Base-by-base conservation (phyloP, 2,888 invertebrate species). In the Ichneumoninae sp. region DNA sequence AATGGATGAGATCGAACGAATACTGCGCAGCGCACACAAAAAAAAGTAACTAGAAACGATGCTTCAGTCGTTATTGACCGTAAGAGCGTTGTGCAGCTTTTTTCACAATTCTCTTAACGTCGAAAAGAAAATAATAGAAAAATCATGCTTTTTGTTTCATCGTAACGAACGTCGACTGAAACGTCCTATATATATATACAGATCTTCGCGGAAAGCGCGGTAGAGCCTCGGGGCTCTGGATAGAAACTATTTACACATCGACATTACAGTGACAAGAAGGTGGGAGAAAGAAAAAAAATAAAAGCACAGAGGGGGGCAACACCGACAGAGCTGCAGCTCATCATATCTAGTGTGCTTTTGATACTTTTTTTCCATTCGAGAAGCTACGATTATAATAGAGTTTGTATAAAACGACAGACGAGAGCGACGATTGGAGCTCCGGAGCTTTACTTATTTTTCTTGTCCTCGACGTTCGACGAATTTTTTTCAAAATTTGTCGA, bases 371-470 rank as follows among this genome's bases (percentile, higher is more conserved):
- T 60, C 5, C 62, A 26, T 65, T 40, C 62, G 62, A 57, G 19
- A 47, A 47, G 13, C 19, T 1, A 33, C 16, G n/a, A 40, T 40
- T 19, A 16, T 6, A 13, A 30, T 60, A 26, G 6, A 75, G 44
- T 33, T 44, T 52, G 47, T 70, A 75, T 40, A 70, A 75, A 79
- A 79, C 40, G 22, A 65, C 26, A 54, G 65, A 62, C 69, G 66
- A 72, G 33, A 66, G 5, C 19, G 26, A 40, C 13, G 40, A 22
- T 8, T 19, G 2, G 22, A 10, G 19, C 30, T 50, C 16, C 40
- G 47, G 44, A 70, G 65, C 54, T 75, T 84, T 72, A 88, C 84
- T 88, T 89, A 74, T 87, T 89, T 69, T 87, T 88, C 82, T 89
- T 88, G 33, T 86, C 88, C 47, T 89, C 89, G 26, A 83, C 60